These are phyloP conservation scores for Microchrysa polita DNA, from an alignment of 2,888 invertebrate species.

Conservation along the genomic window DNA sequence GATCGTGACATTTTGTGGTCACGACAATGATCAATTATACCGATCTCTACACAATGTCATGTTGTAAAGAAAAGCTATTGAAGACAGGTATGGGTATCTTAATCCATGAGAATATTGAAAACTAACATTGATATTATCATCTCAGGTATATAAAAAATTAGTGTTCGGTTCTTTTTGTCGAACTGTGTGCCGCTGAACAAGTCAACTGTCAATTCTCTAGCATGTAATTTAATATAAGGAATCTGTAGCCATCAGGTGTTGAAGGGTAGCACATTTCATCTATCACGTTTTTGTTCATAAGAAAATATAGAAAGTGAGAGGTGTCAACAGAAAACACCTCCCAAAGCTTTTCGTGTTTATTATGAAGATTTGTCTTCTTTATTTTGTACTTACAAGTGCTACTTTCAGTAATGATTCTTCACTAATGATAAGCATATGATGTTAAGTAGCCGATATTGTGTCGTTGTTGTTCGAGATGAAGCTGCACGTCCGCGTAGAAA, in stretches of 20 bases:
- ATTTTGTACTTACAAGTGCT: background rate
- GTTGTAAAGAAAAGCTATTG: too few species aligned
- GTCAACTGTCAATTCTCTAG: background rate
- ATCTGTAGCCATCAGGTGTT: background rate
- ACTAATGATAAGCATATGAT: background rate
- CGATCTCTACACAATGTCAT: too few species aligned
- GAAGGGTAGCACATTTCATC: background rate
- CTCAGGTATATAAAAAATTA: background rate
- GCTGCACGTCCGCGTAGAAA: background rate
- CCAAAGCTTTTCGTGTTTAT: background rate
- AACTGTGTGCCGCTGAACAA: background rate
- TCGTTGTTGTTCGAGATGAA: too few species aligned
- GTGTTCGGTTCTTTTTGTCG: background rate
- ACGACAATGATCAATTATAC: background rate
- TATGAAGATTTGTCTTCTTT: slow-evolving; percentile 1
- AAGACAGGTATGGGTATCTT: too few species aligned
- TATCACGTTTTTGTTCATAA: background rate
- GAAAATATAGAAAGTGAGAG: background rate
- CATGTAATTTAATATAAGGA: background rate
- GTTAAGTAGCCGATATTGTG: background rate
- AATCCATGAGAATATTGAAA: background rate
- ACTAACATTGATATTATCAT: background rate
- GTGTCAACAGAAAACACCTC: slow-evolving; percentile 1
- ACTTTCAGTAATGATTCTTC: background rate
- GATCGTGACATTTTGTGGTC: background rate